Evolutionary conservation across 2,113 vertebrate species (phyloP), one percentile per base, ranked within the genome.

Genomic region (Muntiacus muntjak): DNA sequence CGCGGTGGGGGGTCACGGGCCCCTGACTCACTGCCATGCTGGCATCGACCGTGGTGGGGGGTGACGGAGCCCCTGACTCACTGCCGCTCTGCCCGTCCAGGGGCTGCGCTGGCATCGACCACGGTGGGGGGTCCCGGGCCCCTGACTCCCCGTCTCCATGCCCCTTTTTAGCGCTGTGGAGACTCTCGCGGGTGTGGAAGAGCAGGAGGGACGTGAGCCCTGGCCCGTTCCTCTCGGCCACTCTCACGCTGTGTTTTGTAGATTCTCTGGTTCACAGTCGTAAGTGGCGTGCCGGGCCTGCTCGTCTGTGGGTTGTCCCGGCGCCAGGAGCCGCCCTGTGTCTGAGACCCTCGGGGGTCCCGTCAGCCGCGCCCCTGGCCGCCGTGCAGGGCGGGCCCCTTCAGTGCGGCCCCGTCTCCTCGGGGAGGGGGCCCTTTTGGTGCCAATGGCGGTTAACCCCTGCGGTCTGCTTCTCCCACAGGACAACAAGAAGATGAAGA

Each of bases 401-500:
- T 57, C 45, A 10, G 52, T 36, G 25, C 89, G 28, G 79, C 40
- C 84, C 89, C 17, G 43, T 87, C 87, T 12, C 26, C 4, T n/a
- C 45, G 23, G 30, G 85, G 45, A 64, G 28, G 45, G 74, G 78
- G 28, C 45, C n/a, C 88, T 11, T 52, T 64, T 7, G 1, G 50
- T 3, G 21, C 79, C 15, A 12, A 12, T 62, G 81, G 47, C 2
- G 2, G 57, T 87, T 40, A 88, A 16, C 14, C 74, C 84, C 71
- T 64, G 33, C 97, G 96, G 2, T 98, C 62, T 83, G 86, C 97
- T 97, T 98, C 0, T 58, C 97, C 91, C 71, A 64, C 98, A 99
- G 99, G 99, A 99, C 97, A 99, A 99, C 98, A 99, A 99, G 98
- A 99, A 99, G 99, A 99, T 99, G 99, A 99, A 99, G 98, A 99